Percentiles rank a stretch among this genome's conserved stretches.
Conservation (phyloP, 2,113 vertebrate genomes). For the Pomatostomus ruficeps region DNA sequence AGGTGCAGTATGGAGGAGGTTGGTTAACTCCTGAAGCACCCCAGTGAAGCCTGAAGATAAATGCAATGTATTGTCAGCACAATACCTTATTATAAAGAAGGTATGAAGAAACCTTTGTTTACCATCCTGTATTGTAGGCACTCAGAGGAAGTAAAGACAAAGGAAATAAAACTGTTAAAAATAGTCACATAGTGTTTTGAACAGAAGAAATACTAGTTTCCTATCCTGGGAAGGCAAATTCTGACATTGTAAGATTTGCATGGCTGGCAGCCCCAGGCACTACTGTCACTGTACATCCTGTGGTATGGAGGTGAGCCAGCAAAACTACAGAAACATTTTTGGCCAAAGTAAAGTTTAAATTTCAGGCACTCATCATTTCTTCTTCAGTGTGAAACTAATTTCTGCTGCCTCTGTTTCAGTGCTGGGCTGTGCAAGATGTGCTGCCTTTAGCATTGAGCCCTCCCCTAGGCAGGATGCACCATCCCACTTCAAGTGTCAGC, state of each 20-base stretch:
- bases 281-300: background rate
- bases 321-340: background rate
- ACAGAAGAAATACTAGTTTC: background rate
- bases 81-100: background rate
- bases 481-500: background rate
- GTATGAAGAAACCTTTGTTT: background rate
- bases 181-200: background rate
- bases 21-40: background rate
- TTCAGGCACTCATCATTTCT: background rate
- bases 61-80: background rate
- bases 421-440: background rate
- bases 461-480: background rate
- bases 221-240: background rate
- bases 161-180: background rate
- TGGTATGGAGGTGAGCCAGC: background rate
- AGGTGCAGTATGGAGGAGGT: rapidly evolving
- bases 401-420: background rate
- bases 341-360: background rate
- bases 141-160: background rate
- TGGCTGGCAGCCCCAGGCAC: background rate
- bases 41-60: background rate
- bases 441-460: background rate
- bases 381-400: background rate
- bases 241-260: background rate
- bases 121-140: background rate